Percentiles rank a stretch among this genome's conserved stretches.
Evolutionary conservation across 2,113 vertebrate genomes (phyloP).

Genomic region (human): GRCh38 chr2:68331501-68332000

Average conservation of each 20-base stretch:
- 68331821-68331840: not conserved
- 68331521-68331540: constrained; percentile 47
- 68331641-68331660: constrained; percentile 47
- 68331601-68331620: constrained; percentile 34
- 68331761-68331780: not conserved
- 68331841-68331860: not conserved
- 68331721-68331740: not conserved
- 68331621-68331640: constrained; percentile 21
- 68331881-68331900: not conserved
- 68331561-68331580: constrained; percentile 46
- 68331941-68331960: too few species aligned
- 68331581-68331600: constrained; percentile 44
- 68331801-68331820: constrained; percentile 18
- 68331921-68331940: too few species aligned
- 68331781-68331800: constrained; percentile 20
- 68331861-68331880: not conserved
- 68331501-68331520: not conserved
- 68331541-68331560: constrained; percentile 49
- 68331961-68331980: too few species aligned
- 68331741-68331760: constrained; percentile 24
- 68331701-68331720: constrained; percentile 47
- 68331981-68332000: too few species aligned
- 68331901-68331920: not conserved
- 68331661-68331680: constrained; percentile 46
- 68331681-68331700: constrained; percentile 54